Conservation (phyloP, 2,888 invertebrate genomes). For the Psococerastis gibbosa region DNA sequence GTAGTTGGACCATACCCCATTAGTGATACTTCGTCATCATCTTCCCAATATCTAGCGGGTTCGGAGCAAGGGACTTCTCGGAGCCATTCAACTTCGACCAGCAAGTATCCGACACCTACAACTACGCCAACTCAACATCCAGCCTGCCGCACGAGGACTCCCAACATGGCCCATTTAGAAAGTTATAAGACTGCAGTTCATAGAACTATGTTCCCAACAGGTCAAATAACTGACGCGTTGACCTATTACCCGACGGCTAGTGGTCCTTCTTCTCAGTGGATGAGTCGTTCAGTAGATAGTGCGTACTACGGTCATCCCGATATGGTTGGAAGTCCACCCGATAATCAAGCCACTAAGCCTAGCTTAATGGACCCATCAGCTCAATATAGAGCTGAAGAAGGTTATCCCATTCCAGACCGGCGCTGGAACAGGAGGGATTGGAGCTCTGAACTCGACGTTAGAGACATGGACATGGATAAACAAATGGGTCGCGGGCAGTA, state of each 20-base stretch:
- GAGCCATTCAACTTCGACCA: conserved; percentile 14
- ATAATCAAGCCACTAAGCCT: neutral
- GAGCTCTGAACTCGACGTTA: conserved; percentile 13
- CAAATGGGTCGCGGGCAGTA: conserved; percentile 24
- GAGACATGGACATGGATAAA: conserved; percentile 11
- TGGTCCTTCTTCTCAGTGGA: conserved; percentile 7
- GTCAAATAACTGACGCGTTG: conserved; percentile 54
- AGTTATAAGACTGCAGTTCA: conserved; percentile 42
- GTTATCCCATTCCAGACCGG: conserved; percentile 4
- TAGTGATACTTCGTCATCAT: conserved; percentile 23
- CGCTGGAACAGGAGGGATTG: conserved; percentile 4
- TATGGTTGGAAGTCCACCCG: neutral
- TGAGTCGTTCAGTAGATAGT: conserved; percentile 10
- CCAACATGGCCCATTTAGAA: conserved; percentile 35
- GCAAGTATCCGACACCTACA: conserved; percentile 8
- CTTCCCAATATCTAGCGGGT: conserved; percentile 5
- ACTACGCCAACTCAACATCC: conserved; percentile 8
- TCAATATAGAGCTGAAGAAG: conserved; percentile 9
- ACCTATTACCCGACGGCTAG: conserved; percentile 61
- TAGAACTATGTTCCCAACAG: conserved; percentile 47
- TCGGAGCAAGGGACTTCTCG: conserved; percentile 11
- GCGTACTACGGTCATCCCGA: neutral
- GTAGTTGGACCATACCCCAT: conserved; percentile 39
- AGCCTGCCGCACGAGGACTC: conserved; percentile 18
- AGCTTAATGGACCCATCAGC: conserved; percentile 11